A percentile compares a stretch with the other conserved stretches of the same genome.
Evolutionary conservation across 2,113 vertebrate genomes (phyloP).

Genomic region (Scolopax mira): DNA sequence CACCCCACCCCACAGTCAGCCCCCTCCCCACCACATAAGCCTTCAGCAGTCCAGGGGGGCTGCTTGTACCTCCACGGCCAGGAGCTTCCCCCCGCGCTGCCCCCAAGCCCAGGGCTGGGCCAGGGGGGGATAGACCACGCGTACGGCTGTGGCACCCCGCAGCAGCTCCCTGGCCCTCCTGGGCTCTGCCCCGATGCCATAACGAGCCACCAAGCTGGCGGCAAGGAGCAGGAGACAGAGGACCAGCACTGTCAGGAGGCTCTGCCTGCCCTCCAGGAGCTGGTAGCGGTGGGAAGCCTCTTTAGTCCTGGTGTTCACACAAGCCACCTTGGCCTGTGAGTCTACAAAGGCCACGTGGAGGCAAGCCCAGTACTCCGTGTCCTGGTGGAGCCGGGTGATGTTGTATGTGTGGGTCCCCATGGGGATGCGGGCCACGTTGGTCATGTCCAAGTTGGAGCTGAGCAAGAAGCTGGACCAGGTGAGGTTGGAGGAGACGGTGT

Average conservation of each 20-base stretch:
- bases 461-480: slow-evolving; percentile 81
- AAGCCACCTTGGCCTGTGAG: slow-evolving; percentile 71
- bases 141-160: not conserved
- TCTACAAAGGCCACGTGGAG: slow-evolving; percentile 79
- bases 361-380: slow-evolving; percentile 88
- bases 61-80: slow-evolving; percentile 55
- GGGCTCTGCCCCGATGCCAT: not conserved
- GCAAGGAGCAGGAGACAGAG: slow-evolving; percentile 77
- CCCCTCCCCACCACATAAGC: not conserved
- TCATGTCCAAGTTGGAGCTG: slow-evolving; percentile 35
- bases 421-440: slow-evolving; percentile 80
- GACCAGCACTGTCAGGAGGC: slow-evolving; percentile 70
- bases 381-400: slow-evolving; percentile 86
- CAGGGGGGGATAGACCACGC: slow-evolving; percentile 64
- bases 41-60: slow-evolving; percentile 54
- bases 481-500: slow-evolving; percentile 84
- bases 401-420: slow-evolving; percentile 88
- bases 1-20: not conserved
- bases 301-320: slow-evolving; percentile 80
- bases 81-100: slow-evolving; percentile 19
- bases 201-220: slow-evolving; percentile 27
- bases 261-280: slow-evolving; percentile 61
- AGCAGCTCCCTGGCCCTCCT: not conserved
- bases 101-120: slow-evolving; percentile 66
- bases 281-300: slow-evolving; percentile 61